These are phyloP conservation scores for Alligator mississippiensis DNA, from an alignment of 2,113 vertebrate genomes.

Conservation along the genomic window DNA sequence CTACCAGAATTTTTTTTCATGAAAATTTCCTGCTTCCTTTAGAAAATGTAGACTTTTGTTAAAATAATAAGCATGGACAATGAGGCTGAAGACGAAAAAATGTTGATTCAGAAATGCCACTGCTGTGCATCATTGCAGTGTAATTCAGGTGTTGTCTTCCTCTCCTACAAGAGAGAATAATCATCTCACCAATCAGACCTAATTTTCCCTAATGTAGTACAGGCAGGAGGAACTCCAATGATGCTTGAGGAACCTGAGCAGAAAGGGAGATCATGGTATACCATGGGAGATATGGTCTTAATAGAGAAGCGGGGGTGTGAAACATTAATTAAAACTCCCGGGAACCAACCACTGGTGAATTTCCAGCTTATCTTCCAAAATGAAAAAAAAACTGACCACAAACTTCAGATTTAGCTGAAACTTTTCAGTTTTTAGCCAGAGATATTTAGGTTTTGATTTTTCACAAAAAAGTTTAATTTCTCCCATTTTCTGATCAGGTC, in stretches of 20 bases:
- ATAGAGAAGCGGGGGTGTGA: too few relatives aligned
- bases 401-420: background rate
- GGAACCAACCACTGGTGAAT: background rate
- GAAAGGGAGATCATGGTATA: rapidly evolving
- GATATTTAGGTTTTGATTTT: background rate
- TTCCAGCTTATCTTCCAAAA: background rate
- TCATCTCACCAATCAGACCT: background rate
- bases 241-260: background rate
- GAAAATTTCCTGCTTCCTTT: background rate
- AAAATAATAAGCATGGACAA: too few relatives aligned
- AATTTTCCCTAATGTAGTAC: rapidly evolving
- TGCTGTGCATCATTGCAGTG: background rate
- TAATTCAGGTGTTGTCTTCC: background rate
- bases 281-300: rapidly evolving
- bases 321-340: background rate
- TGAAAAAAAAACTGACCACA: background rate
- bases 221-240: background rate
- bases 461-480: background rate
- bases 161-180: background rate
- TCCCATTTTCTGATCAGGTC: background rate
- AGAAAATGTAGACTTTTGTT: too few relatives aligned
- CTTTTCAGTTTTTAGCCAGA: background rate
- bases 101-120: background rate
- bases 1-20: background rate
- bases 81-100: background rate